Conservation (phyloP, 92 coral and sea anemone genomes). For the Pocillopora grandis region DNA sequence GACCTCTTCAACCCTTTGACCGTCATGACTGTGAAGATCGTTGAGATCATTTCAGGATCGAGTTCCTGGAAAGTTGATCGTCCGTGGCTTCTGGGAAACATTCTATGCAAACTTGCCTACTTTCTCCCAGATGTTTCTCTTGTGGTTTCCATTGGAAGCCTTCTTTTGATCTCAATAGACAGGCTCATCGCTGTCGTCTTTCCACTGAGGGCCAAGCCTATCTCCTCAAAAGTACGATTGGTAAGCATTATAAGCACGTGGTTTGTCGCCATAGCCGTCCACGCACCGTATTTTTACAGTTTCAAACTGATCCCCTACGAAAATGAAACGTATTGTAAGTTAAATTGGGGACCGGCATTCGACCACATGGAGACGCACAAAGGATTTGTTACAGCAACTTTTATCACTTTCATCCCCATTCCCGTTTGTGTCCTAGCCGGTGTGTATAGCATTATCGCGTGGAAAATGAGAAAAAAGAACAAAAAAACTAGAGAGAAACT, state of each 20-base stretch:
- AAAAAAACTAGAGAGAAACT: neutral
- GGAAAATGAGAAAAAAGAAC: neutral
- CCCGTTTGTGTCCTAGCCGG: neutral
- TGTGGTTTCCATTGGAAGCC: neutral
- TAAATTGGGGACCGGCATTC: slow-evolving; percentile 1
- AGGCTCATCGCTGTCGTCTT: too few relatives aligned
- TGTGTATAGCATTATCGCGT: neutral
- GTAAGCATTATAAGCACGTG: neutral
- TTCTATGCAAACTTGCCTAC: neutral
- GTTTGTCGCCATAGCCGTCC: neutral
- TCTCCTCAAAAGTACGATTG: neutral
- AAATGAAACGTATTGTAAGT: neutral
- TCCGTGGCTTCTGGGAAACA: neutral
- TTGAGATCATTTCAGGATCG: slow-evolving; percentile 6
- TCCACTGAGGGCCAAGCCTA: neutral
- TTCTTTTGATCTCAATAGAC: neutral
- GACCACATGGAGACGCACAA: slow-evolving; percentile 2
- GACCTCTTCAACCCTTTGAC: slow-evolving; percentile 23
- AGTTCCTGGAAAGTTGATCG: neutral
- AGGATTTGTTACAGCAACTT: neutral
- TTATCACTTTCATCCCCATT: neutral
- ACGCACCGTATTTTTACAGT: slow-evolving; percentile 21
- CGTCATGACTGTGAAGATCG: neutral
- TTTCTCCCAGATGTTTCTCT: neutral
- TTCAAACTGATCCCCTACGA: neutral